phyloP scores from a whole-genome alignment of 2,888 invertebrate species.

The Cheilosia vulpina region DNA sequence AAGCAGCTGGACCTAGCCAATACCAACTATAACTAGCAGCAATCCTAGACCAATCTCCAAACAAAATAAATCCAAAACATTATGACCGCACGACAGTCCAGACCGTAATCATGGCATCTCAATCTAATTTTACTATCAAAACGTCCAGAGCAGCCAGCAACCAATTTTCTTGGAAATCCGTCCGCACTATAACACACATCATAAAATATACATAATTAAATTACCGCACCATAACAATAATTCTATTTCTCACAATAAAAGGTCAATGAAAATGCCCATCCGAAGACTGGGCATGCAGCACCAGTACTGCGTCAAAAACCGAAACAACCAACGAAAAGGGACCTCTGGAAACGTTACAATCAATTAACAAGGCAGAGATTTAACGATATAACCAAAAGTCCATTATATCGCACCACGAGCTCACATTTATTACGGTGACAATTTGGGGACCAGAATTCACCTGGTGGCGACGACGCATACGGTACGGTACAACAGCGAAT shows the following conservation, averaged over 20 bases:
- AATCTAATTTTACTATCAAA: constrained; percentile 62
- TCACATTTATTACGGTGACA: constrained; percentile 76
- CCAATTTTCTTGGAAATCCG: constrained; percentile 67
- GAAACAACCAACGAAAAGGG: constrained; percentile 35
- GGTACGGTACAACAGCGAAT: not conserved
- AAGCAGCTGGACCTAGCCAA: not conserved
- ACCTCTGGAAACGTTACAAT: constrained; percentile 70
- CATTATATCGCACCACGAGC: constrained; percentile 76
- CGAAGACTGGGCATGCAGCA: not conserved
- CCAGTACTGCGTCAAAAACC: not conserved
- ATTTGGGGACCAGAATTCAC: constrained; percentile 68
- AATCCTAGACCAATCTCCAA: constrained; percentile 1
- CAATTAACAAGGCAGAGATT: constrained; percentile 75
- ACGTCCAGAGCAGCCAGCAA: constrained; percentile 6
- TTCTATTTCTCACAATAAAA: constrained; percentile 76
- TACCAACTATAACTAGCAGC: not conserved
- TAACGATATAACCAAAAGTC: constrained; percentile 75
- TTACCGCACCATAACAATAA: constrained; percentile 75
- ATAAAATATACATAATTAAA: constrained; percentile 75
- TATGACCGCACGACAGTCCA: constrained; percentile 11
- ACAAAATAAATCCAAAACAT: constrained; percentile 33
- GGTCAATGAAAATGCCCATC: constrained; percentile 68
- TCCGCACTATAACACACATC: constrained; percentile 72
- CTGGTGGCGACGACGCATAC: constrained; percentile 49
- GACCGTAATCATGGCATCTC: constrained; percentile 69